These are phyloP conservation scores for Athalia circularis DNA, from an alignment of 2,888 invertebrate species.

Conservation along the genomic window DNA sequence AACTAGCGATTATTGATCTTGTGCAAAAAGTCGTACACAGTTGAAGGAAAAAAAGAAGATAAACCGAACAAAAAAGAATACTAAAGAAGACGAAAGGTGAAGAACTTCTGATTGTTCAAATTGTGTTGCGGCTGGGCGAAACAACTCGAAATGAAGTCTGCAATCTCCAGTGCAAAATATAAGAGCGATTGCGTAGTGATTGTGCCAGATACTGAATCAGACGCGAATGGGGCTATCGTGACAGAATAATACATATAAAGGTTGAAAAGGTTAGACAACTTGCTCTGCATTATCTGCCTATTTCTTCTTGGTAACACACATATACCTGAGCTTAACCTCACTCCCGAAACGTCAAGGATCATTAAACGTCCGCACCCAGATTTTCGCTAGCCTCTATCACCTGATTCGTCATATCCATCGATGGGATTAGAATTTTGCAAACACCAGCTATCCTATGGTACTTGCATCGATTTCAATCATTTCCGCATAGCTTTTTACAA, in stretches of 20 bases:
- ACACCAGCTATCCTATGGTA: neutral
- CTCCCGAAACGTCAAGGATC: conserved; percentile 2
- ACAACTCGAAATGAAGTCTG: conserved; percentile 20
- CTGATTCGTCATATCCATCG: neutral
- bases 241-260: neutral
- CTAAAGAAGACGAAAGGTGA: neutral
- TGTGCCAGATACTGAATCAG: neutral
- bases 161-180: conserved; percentile 7
- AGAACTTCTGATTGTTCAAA: neutral
- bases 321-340: conserved; percentile 3
- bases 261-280: too few relatives aligned
- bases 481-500: too few relatives aligned
- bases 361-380: conserved; percentile 7
- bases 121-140: neutral
- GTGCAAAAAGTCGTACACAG: neutral
- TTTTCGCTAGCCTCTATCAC: neutral
- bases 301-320: neutral
- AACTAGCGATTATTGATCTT: conserved; percentile 16
- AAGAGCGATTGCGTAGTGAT: neutral
- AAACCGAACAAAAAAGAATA: neutral
- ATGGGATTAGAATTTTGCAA: neutral
- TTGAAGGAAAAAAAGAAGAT: neutral
- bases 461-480: too few relatives aligned
- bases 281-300: too few relatives aligned
- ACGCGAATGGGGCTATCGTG: neutral